These are phyloP conservation scores for Anser brachyrhynchus DNA, from an alignment of 2,113 vertebrate species.

Conservation along the genomic window DNA sequence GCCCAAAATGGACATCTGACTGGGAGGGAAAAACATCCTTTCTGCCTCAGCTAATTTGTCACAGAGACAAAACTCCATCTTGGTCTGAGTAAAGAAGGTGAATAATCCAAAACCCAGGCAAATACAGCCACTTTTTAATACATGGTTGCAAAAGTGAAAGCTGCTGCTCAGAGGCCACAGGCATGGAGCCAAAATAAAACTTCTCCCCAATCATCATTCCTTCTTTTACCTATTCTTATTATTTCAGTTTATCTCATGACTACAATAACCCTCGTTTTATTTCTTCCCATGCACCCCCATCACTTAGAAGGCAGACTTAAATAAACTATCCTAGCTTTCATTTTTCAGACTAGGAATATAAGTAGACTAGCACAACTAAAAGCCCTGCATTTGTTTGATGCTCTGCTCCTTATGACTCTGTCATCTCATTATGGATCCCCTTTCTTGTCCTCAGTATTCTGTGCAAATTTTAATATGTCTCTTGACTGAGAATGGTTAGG, in stretches of 20 bases:
- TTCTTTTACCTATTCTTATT: background rate
- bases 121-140: background rate
- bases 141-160: fast-evolving
- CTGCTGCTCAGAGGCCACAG: background rate
- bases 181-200: background rate
- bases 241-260: background rate
- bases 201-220: background rate
- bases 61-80: background rate
- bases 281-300: background rate
- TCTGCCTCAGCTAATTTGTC: background rate
- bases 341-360: background rate
- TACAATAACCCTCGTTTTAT: fast-evolving
- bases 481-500: background rate
- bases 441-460: background rate
- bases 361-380: background rate
- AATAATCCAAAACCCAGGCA: fast-evolving
- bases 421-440: background rate
- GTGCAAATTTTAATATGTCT: background rate
- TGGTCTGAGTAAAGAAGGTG: background rate
- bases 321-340: background rate
- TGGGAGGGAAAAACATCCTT: background rate
- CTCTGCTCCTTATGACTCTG: background rate
- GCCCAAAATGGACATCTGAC: background rate
- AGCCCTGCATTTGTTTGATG: background rate
- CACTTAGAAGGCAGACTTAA: background rate